A percentile compares a stretch with the other conserved stretches of the same genome.
These are phyloP conservation scores for Nettapus auritus DNA, from an alignment of 2,113 vertebrate species.

Conservation along the genomic window DNA sequence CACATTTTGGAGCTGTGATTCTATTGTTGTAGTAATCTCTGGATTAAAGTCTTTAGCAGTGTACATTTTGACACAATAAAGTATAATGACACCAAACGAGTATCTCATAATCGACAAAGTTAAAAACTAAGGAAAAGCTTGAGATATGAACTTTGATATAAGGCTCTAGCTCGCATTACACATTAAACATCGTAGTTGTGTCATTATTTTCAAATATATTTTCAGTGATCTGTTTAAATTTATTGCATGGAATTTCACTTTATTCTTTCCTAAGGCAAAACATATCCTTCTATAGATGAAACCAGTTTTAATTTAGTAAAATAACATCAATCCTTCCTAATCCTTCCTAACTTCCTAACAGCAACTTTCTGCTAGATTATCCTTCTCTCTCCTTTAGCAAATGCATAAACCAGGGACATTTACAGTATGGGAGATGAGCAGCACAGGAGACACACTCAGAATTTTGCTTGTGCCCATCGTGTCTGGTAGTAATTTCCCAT, in stretches of 20 bases:
- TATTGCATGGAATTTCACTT: not conserved
- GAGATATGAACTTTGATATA: not conserved
- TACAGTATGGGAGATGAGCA: not conserved
- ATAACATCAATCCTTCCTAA: constrained; percentile 31
- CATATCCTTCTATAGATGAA: not conserved
- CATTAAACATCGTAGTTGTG: not conserved
- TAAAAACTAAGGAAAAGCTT: not conserved
- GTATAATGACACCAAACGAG: not conserved
- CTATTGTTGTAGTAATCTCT: not conserved
- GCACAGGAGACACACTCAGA: not conserved
- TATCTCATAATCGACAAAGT: not conserved
- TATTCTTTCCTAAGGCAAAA: constrained; percentile 7
- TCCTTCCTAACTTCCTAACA: not conserved
- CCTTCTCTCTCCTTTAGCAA: not conserved
- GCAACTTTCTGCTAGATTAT: not conserved
- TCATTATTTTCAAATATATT: not conserved
- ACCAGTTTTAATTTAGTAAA: not conserved
- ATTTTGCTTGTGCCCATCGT: not conserved
- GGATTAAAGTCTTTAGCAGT: constrained; percentile 3
- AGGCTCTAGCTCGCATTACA: not conserved
- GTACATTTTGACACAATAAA: not conserved
- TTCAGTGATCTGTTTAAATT: not conserved
- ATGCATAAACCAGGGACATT: not conserved
- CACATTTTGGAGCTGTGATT: not conserved
- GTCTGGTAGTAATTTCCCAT: not conserved